A percentile compares a stretch with the other conserved stretches of the same genome.
Conservation (phyloP, 1,140 invertebrate genomes). For the Apocrypta bakeri region DNA sequence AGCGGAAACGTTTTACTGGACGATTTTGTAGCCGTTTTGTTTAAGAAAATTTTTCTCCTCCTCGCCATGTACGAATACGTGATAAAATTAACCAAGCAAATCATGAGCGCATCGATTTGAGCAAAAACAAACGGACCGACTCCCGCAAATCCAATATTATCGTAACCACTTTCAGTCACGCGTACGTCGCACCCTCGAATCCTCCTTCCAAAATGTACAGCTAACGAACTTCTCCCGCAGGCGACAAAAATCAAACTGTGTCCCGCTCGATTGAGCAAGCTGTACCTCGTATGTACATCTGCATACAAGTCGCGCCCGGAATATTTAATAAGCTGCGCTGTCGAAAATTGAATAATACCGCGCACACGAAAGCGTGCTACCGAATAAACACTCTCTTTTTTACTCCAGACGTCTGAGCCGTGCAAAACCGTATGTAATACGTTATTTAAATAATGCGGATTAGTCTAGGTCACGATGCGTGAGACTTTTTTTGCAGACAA, state of each 20-base stretch:
- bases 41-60: no score
- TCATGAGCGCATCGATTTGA: background rate
- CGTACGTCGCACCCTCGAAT: background rate
- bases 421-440: background rate
- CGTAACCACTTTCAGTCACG: background rate
- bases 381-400: conserved; percentile 24
- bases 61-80: background rate
- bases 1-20: background rate
- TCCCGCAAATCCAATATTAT: background rate
- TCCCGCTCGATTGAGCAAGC: background rate
- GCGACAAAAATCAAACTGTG: background rate
- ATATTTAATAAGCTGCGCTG: background rate
- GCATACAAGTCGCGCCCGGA: background rate
- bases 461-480: background rate
- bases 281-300: no score
- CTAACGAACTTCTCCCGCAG: background rate
- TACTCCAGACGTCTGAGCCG: background rate
- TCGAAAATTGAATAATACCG: conserved; percentile 27
- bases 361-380: conserved; percentile 17
- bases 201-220: background rate
- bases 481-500: background rate
- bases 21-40: background rate
- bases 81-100: no score
- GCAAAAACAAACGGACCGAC: background rate
- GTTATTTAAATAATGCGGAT: background rate